phyloP scores from a whole-genome alignment of 2,888 invertebrate species.

The Diploptera punctata region DNA sequence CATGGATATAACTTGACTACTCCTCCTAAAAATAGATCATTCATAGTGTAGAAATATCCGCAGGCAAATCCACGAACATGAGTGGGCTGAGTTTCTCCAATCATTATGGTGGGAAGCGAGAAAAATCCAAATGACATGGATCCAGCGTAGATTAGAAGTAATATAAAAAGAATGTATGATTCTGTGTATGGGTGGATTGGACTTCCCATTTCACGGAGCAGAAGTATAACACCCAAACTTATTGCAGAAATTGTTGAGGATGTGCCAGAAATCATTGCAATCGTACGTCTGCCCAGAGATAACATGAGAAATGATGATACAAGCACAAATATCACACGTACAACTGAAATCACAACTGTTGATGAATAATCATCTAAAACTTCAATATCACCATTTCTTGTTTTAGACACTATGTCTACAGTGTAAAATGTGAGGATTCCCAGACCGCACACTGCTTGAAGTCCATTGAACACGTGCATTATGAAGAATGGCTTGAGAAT shows the following conservation, averaged over 20 bases:
- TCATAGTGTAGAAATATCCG: slow-evolving; percentile 74
- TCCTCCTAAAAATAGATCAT: slow-evolving; percentile 71
- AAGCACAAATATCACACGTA: slow-evolving; percentile 69
- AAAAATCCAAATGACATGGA: slow-evolving; percentile 77
- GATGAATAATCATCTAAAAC: slow-evolving; percentile 59
- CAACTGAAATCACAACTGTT: slow-evolving; percentile 72
- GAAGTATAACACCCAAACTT: slow-evolving; percentile 62
- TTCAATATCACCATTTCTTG: neutral
- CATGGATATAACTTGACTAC: slow-evolving; percentile 74
- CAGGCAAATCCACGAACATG: slow-evolving; percentile 75
- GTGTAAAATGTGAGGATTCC: slow-evolving; percentile 81
- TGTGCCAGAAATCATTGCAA: slow-evolving; percentile 70
- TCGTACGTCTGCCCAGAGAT: slow-evolving; percentile 66
- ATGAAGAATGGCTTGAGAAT: slow-evolving; percentile 76
- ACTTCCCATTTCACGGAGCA: slow-evolving; percentile 49
- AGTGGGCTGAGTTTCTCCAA: slow-evolving; percentile 76
- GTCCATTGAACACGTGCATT: slow-evolving; percentile 73
- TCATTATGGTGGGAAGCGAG: slow-evolving; percentile 76
- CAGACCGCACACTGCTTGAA: slow-evolving; percentile 77
- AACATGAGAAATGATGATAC: slow-evolving; percentile 70
- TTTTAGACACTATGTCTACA: slow-evolving; percentile 66
- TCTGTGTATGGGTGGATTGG: slow-evolving; percentile 42
- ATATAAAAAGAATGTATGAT: slow-evolving; percentile 55
- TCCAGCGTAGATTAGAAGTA: slow-evolving; percentile 72
- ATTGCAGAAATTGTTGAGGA: slow-evolving; percentile 72